These are phyloP conservation scores for Diachasma alloeum DNA, from an alignment of 1,140 invertebrate genomes.

Conservation along the genomic window DNA sequence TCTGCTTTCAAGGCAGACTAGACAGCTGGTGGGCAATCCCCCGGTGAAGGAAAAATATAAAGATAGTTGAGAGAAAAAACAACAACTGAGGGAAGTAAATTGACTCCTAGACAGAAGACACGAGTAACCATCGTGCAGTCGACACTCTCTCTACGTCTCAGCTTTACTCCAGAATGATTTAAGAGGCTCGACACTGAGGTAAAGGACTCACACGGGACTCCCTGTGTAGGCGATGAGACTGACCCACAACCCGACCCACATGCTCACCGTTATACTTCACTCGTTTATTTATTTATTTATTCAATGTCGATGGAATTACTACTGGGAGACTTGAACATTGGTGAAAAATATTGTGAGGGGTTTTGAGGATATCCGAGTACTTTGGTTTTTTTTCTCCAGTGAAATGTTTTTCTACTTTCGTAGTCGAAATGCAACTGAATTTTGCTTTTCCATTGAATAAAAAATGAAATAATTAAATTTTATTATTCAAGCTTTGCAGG, in stretches of 20 bases:
- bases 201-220: not conserved
- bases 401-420: too few species aligned
- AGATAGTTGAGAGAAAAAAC: not conserved
- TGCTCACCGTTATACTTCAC: slow-evolving; percentile 30
- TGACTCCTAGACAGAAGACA: not conserved
- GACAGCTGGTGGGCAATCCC: not conserved
- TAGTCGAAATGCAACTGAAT: too few species aligned
- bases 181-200: not conserved
- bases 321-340: not conserved
- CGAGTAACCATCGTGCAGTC: not conserved
- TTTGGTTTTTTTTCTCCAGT: too few species aligned
- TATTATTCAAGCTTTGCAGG: too few species aligned
- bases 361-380: not conserved
- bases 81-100: not conserved
- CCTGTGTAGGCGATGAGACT: slow-evolving; percentile 36
- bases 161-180: slow-evolving; percentile 1
- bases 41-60: not conserved
- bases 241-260: slow-evolving; percentile 40
- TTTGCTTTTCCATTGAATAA: too few species aligned
- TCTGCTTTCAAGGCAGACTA: not conserved
- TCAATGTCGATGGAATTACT: not conserved
- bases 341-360: not conserved
- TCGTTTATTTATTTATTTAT: slow-evolving; percentile 7
- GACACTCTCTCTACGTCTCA: not conserved
- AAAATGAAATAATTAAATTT: too few species aligned